Evolutionary conservation across 2,888 invertebrate genomes (phyloP), one percentile per base, ranked within the genome.

Genomic region (Cloeon dipterum): DNA sequence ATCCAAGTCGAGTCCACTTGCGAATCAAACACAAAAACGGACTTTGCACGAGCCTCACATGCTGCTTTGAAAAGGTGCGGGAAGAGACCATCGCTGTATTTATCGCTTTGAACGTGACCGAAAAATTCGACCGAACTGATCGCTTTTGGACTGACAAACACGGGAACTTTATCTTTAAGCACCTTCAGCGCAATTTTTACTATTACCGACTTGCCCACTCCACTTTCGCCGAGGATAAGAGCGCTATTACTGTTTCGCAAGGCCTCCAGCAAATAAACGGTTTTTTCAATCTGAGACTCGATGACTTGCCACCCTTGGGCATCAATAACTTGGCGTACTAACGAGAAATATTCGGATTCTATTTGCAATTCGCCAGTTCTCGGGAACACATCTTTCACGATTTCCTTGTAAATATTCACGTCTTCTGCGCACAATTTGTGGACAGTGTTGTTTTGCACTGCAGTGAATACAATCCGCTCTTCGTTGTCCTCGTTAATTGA

Each of bases 1-100:
- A 91, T 85, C 89, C 89, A 91, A 26, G 88, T 62, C 1, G 89
- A 82, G 60, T 91, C 89, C 3, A 91, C 86, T 52, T 89, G 88
- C 3, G 91, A 91, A 52, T 91, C 91, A 57, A 88, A 89, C 34
- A 89, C 61, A 34, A 88, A 82, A 53, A 83, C 88, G 40, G 73
- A 71, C 37, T 71, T 66, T 14, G 75, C 75, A 2, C 57, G 58
- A 3, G 73, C 79, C 59, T 68, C 75, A 59, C 89, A 89, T 58
- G 88, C 77, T 52, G 86, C 85, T 34, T 89, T 67, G 57, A 91
- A 91, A 50, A 91, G 86, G 52, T 73, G 78, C 3, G 88, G 88
- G 45, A 89, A 66, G 26, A 91, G 59, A 8, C 91, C 91, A 52
- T 91, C 91, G 2, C 82, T 79, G 91, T 91, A 91, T 54, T 89